phyloP scores from a whole-genome alignment of 2,888 invertebrate genomes.

The Drosophila imparisetae region DNA sequence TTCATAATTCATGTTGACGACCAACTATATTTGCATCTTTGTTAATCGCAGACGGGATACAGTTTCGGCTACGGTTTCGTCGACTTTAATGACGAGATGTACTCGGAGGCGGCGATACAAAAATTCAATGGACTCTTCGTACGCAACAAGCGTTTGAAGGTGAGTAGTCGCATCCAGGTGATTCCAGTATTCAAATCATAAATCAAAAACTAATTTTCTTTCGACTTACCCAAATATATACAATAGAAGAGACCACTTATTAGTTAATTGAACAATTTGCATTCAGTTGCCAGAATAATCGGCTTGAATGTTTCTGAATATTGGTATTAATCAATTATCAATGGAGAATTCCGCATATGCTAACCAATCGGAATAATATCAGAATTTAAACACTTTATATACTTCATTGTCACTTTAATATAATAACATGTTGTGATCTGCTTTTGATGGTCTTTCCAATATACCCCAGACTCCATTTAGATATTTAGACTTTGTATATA shows the following conservation, averaged over 20 bases:
- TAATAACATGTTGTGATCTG: background rate
- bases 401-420: background rate
- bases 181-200: background rate
- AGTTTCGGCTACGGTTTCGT: constrained; percentile 98
- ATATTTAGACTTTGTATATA: background rate
- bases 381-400: background rate
- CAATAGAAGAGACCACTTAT: constrained; percentile 4
- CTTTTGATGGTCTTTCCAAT: background rate
- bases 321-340: background rate
- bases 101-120: constrained; percentile 93
- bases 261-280: constrained; percentile 1
- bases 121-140: constrained; percentile 95
- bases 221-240: constrained; percentile 1
- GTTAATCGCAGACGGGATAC: constrained; percentile 90
- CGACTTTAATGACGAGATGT: constrained; percentile 92
- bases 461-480: background rate
- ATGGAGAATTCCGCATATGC: background rate
- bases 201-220: background rate
- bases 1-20: background rate
- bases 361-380: constrained; percentile 2
- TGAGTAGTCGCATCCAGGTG: constrained; percentile 75
- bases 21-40: constrained; percentile 9
- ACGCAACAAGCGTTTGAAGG: constrained; percentile 96
- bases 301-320: background rate
- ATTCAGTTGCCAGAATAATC: background rate